Percentiles rank a stretch among this genome's conserved stretches.
Evolutionary conservation across 2,888 invertebrate genomes (phyloP).

Genomic region (Alviniconcha strummeri): DNA sequence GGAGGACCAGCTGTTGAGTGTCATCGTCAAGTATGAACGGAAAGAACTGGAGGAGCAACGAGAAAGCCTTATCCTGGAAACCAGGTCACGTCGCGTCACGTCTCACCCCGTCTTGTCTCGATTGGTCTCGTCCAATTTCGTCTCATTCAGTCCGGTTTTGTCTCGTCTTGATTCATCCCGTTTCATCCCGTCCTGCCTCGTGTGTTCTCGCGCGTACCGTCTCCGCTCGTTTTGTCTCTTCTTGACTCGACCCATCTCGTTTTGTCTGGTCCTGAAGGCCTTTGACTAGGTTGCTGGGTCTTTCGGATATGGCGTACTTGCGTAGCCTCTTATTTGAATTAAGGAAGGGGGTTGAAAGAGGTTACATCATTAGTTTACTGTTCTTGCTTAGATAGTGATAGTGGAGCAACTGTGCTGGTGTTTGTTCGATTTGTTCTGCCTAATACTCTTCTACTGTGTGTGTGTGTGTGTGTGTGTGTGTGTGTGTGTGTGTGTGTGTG

Average conservation of each 20-base stretch:
- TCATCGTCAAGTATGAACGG: constrained; percentile 89
- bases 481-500: background rate
- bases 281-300: too few relatives aligned
- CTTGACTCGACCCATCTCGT: too few relatives aligned
- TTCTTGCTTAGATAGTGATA: too few relatives aligned
- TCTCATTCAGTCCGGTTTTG: background rate
- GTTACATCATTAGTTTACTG: too few relatives aligned
- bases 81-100: constrained; percentile 73
- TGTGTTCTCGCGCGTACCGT: too few relatives aligned
- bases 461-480: background rate
- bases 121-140: background rate
- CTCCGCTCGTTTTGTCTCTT: too few relatives aligned
- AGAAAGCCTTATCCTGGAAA: constrained; percentile 83
- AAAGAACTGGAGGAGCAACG: constrained; percentile 90
- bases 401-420: background rate
- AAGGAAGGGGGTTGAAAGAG: too few relatives aligned
- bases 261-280: too few relatives aligned
- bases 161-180: too few relatives aligned
- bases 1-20: constrained; percentile 90
- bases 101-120: background rate
- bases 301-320: too few relatives aligned
- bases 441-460: background rate
- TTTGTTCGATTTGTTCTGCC: background rate
- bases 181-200: too few relatives aligned
- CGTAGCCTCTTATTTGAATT: too few relatives aligned